Evolutionary conservation across 2,113 vertebrate species (phyloP).

Genomic region (Campylomormyrus numenius): DNA sequence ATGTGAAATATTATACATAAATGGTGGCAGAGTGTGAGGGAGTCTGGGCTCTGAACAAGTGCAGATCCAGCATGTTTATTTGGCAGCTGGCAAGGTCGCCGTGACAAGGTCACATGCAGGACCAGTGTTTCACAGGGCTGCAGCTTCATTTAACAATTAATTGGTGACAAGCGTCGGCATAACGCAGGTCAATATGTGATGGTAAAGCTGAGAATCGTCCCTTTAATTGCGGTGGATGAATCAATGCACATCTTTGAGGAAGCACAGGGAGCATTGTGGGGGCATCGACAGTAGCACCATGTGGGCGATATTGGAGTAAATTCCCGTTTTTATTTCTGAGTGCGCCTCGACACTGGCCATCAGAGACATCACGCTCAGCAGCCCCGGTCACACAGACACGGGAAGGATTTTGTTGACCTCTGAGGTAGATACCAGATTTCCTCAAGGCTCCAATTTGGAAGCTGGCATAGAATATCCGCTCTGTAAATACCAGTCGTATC

Average conservation of each 20-base stretch:
- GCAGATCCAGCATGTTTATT: not conserved
- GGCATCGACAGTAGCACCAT: conserved; percentile 40
- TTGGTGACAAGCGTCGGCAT: conserved; percentile 60
- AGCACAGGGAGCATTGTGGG: conserved; percentile 47
- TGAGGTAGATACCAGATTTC: not conserved
- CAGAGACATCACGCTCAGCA: not conserved
- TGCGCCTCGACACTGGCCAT: not conserved
- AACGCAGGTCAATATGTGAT: conserved; percentile 52
- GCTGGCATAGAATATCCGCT: not conserved
- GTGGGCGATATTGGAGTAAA: conserved; percentile 21
- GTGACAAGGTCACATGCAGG: not conserved
- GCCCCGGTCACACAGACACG: not conserved
- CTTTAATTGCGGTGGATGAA: conserved; percentile 54
- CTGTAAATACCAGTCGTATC: not conserved
- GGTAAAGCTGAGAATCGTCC: conserved; percentile 58
- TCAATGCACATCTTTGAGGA: conserved; percentile 66
- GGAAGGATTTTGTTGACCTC: not conserved
- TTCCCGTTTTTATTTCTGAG: not conserved
- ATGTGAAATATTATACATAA: not conserved
- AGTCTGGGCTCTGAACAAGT: not conserved
- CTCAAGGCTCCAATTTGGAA: not conserved
- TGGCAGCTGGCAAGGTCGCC: not conserved
- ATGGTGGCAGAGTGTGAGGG: not conserved
- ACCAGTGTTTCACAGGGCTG: not conserved
- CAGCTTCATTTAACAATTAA: conserved; percentile 46